Evolutionary conservation across 2,797 vertebrate genomes (phyloP).

Genomic region (Poecilia velifera): DNA sequence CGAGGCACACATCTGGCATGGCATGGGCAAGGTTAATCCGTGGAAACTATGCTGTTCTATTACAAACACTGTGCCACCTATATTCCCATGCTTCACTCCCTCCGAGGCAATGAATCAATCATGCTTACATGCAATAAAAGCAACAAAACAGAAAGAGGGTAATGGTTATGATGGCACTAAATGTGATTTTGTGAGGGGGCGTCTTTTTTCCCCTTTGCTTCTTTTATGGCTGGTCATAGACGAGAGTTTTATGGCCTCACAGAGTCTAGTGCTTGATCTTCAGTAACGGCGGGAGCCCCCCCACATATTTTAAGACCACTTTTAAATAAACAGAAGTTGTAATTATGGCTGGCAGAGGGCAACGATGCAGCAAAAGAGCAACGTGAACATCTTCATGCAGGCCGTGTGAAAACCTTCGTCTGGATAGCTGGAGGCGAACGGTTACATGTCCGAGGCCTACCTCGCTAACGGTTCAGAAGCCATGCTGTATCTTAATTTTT

Average conservation of each 20-base stretch:
- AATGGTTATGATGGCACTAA: slow-evolving; percentile 75
- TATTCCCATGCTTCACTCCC: slow-evolving; percentile 64
- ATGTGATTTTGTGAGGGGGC: slow-evolving; percentile 64
- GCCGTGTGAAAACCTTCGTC: slow-evolving; percentile 49
- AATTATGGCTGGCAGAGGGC: slow-evolving; percentile 67
- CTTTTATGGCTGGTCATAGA: slow-evolving; percentile 72
- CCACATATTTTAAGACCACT: slow-evolving; percentile 66
- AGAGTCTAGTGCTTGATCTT: slow-evolving; percentile 54
- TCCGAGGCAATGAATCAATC: slow-evolving; percentile 73
- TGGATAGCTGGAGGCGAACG: slow-evolving; percentile 51
- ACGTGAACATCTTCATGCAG: slow-evolving; percentile 52
- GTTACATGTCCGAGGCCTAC: slow-evolving; percentile 51
- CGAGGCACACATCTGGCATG: slow-evolving; percentile 33
- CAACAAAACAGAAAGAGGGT: slow-evolving; percentile 26
- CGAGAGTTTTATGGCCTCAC: slow-evolving; percentile 73
- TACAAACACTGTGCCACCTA: slow-evolving; percentile 61
- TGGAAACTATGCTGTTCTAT: slow-evolving; percentile 57
- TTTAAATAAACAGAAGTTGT: slow-evolving; percentile 74
- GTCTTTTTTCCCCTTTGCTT: slow-evolving; percentile 48
- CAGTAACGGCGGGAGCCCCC: slow-evolving; percentile 52
- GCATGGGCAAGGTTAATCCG: slow-evolving; percentile 19
- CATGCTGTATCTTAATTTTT: slow-evolving; percentile 22
- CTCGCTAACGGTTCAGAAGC: slow-evolving; percentile 55
- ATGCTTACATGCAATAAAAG: slow-evolving; percentile 73
- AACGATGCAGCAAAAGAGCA: slow-evolving; percentile 56